Evolutionary conservation across 2,797 vertebrate species (phyloP).

Genomic region (Scolopax bukidnonensis): DNA sequence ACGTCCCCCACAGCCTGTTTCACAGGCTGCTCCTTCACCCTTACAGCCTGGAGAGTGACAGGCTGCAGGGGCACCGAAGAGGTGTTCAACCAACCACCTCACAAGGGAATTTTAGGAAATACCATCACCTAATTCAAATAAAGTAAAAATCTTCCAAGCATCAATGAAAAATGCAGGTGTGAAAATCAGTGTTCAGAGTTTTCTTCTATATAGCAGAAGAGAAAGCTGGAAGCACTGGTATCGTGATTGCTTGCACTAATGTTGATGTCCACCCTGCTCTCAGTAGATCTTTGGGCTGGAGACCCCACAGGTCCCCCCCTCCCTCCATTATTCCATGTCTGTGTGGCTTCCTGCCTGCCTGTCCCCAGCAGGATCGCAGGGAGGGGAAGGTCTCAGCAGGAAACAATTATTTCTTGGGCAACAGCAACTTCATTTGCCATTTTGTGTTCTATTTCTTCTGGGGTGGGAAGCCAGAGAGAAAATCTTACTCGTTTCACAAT

Average conservation of each 20-base stretch:
- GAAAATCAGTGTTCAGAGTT: not conserved
- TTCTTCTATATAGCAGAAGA: not conserved
- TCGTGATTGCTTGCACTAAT: fast-evolving
- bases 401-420: not conserved
- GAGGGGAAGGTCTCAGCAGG: too few relatives aligned
- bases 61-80: not conserved
- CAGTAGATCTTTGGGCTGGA: fast-evolving
- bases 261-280: fast-evolving
- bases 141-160: not conserved
- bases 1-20: not conserved
- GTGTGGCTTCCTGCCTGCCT: fast-evolving
- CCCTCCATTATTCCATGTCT: fast-evolving
- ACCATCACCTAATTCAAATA: not conserved
- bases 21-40: not conserved
- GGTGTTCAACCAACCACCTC: not conserved
- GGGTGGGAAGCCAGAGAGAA: not conserved
- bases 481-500: not conserved
- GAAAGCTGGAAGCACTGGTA: not conserved
- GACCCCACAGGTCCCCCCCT: not conserved
- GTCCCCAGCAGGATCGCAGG: not conserved
- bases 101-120: not conserved
- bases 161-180: not conserved
- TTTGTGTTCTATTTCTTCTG: not conserved
- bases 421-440: not conserved
- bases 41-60: not conserved